Conservation (phyloP, 2,888 invertebrate genomes). For the Apantesis nais region DNA sequence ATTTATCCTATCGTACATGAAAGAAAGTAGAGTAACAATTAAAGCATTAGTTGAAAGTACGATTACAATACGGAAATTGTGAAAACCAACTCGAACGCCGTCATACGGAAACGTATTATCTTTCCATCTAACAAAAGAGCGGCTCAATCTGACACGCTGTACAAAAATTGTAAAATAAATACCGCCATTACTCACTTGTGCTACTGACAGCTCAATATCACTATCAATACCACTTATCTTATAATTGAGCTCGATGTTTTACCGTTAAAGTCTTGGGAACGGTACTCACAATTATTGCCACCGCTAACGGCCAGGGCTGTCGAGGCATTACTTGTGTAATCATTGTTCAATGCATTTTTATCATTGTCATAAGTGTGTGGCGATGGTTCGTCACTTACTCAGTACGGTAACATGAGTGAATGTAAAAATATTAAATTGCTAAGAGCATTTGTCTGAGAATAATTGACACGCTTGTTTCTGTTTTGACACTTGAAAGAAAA, state of each 20-base stretch:
- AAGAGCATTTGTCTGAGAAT: neutral
- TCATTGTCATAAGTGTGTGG: slow-evolving; percentile 25
- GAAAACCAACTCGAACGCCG: slow-evolving; percentile 30
- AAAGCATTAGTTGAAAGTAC: slow-evolving; percentile 39
- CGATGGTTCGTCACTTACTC: neutral
- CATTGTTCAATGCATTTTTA: no score
- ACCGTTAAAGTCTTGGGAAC: slow-evolving; percentile 57
- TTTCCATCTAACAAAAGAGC: slow-evolving; percentile 43
- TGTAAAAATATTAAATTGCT: neutral
- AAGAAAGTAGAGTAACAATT: slow-evolving; percentile 44
- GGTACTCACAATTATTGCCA: slow-evolving; percentile 45
- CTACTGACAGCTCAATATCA: slow-evolving; percentile 48
- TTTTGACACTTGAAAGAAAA: neutral
- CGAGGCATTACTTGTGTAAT: slow-evolving; percentile 24
- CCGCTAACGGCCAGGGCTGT: slow-evolving; percentile 29
- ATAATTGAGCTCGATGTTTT: slow-evolving; percentile 61
- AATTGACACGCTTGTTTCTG: neutral
- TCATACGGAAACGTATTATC: slow-evolving; percentile 41
- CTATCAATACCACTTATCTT: slow-evolving; percentile 59
- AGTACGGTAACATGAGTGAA: neutral
- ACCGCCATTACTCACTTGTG: slow-evolving; percentile 38
- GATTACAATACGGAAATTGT: slow-evolving; percentile 37
- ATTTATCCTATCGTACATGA: slow-evolving; percentile 24
- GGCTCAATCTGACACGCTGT: slow-evolving; percentile 37
- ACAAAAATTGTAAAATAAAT: slow-evolving; percentile 46